phyloP scores from a whole-genome alignment of 2,888 invertebrate genomes.

The Aricia artaxerxes region DNA sequence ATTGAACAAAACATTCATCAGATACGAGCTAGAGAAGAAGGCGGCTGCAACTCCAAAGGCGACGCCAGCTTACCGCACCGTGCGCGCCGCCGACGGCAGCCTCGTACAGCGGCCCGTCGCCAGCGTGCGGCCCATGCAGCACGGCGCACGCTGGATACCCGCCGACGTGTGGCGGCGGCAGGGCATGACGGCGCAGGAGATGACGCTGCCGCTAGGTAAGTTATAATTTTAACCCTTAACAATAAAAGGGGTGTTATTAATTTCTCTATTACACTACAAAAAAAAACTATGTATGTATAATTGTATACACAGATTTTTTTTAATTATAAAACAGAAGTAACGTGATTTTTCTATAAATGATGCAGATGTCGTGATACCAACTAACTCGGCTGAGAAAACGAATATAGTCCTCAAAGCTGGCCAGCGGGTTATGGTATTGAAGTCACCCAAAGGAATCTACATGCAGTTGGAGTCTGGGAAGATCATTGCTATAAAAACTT shows the following conservation, averaged over 20 bases:
- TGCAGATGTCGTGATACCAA: slow-evolving; percentile 93
- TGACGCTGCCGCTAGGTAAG: slow-evolving; percentile 87
- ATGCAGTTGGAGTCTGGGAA: slow-evolving; percentile 97
- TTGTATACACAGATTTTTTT: too few species aligned
- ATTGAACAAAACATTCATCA: slow-evolving; percentile 47
- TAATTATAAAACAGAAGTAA: neutral
- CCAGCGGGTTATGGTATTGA: slow-evolving; percentile 95
- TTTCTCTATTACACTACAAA: neutral
- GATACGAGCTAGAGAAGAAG: slow-evolving; percentile 96
- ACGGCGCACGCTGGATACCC: slow-evolving; percentile 89
- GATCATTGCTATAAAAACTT: slow-evolving; percentile 94
- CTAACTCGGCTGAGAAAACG: slow-evolving; percentile 92
- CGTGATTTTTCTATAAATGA: slow-evolving; percentile 33
- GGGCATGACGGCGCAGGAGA: slow-evolving; percentile 97
- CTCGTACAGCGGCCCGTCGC: slow-evolving; percentile 84
- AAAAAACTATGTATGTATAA: too few species aligned
- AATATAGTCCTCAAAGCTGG: slow-evolving; percentile 96
- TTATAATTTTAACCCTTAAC: neutral
- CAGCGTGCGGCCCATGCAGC: slow-evolving; percentile 91
- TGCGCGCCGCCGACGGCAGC: slow-evolving; percentile 84
- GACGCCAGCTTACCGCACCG: slow-evolving; percentile 80
- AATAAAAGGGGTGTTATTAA: neutral
- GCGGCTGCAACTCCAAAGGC: slow-evolving; percentile 85
- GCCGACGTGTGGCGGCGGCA: slow-evolving; percentile 95
- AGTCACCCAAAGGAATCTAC: slow-evolving; percentile 97